Conservation (phyloP, 1,140 invertebrate genomes). For the Achroia grisella region DNA sequence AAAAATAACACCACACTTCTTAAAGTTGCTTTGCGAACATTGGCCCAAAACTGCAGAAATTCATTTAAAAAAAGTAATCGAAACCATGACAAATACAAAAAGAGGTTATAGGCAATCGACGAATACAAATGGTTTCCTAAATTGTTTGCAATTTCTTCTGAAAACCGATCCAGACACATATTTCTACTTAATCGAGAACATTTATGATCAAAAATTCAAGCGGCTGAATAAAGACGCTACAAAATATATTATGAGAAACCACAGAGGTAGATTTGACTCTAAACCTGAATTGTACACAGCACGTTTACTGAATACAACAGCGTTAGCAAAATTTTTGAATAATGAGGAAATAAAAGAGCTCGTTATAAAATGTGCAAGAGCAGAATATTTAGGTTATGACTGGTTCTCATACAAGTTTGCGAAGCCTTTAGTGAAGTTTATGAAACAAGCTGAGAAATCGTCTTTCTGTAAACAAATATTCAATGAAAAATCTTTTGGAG, state of each 20-base stretch:
- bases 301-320: slow-evolving; percentile 26
- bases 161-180: slow-evolving; percentile 30
- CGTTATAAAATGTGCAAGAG: slow-evolving; percentile 26
- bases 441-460: slow-evolving; percentile 23
- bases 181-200: slow-evolving; percentile 36
- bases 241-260: slow-evolving; percentile 28
- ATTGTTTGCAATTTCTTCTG: slow-evolving; percentile 31
- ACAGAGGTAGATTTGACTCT: slow-evolving; percentile 22
- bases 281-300: slow-evolving; percentile 40
- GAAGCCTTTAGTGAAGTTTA: slow-evolving; percentile 35
- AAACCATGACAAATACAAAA: slow-evolving; percentile 20
- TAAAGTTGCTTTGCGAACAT: slow-evolving; percentile 34
- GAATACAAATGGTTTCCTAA: slow-evolving; percentile 19
- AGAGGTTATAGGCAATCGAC: slow-evolving; percentile 16
- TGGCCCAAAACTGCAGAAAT: slow-evolving; percentile 19
- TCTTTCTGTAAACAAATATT: slow-evolving; percentile 35
- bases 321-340: slow-evolving; percentile 25
- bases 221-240: slow-evolving; percentile 22
- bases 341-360: slow-evolving; percentile 30
- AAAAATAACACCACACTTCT: slow-evolving; percentile 27
- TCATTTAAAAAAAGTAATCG: slow-evolving; percentile 18
- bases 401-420: slow-evolving; percentile 32
- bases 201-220: slow-evolving; percentile 21
- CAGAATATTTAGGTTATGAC: slow-evolving; percentile 29
- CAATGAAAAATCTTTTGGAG: slow-evolving; percentile 27